These are phyloP conservation scores for Galeruca laticollis DNA, from an alignment of 2,888 invertebrate species.

Conservation along the genomic window DNA sequence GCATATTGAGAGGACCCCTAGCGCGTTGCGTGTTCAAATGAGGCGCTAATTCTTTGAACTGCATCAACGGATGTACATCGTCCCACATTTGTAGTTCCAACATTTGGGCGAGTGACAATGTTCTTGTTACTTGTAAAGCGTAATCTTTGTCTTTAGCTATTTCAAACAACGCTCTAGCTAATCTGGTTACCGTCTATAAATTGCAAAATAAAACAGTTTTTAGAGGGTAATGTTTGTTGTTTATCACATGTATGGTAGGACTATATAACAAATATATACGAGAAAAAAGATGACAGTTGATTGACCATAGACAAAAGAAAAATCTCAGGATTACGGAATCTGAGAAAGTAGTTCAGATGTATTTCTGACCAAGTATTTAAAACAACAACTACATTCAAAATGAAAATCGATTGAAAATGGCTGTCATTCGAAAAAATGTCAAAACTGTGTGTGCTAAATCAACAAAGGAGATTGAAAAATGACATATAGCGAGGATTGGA, in stretches of 20 bases:
- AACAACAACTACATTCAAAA: too few relatives aligned
- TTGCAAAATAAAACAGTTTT: too few relatives aligned
- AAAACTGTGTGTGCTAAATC: too few relatives aligned
- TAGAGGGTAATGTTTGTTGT: too few relatives aligned
- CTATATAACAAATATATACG: background rate
- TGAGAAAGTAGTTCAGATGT: slow-evolving; percentile 6
- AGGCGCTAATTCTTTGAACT: slow-evolving; percentile 78
- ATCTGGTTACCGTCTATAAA: slow-evolving; percentile 86
- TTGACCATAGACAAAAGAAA: slow-evolving; percentile 5
- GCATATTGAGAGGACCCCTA: slow-evolving; percentile 82
- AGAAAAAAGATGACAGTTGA: slow-evolving; percentile 55
- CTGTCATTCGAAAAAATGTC: too few relatives aligned
- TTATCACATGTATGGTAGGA: too few relatives aligned
- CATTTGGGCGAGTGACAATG: slow-evolving; percentile 91
- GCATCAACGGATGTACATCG: slow-evolving; percentile 86
- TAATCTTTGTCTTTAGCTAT: slow-evolving; percentile 85
- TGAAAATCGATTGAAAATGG: too few relatives aligned
- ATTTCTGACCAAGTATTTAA: background rate
- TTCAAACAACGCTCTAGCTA: slow-evolving; percentile 93
- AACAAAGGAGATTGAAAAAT: too few relatives aligned
- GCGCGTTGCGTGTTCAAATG: slow-evolving; percentile 84
- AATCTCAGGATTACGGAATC: too few relatives aligned
- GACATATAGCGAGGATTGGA: too few relatives aligned
- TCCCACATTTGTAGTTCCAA: slow-evolving; percentile 94
- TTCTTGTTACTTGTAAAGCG: slow-evolving; percentile 87